Base-by-base conservation (phyloP, 2,888 invertebrate genomes). In the Netelia virgata region DNA sequence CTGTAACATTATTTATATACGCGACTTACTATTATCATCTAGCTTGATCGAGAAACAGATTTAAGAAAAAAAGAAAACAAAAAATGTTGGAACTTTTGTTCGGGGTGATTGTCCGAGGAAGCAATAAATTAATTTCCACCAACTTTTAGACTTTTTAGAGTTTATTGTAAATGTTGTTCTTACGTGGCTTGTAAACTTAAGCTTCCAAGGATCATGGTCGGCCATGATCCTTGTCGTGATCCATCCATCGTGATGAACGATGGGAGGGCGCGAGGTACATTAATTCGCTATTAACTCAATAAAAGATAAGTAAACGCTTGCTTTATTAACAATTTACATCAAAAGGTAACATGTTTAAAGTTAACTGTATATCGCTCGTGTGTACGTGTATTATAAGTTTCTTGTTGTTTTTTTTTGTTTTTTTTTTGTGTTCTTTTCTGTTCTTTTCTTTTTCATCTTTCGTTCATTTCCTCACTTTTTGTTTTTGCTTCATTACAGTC, bases 321-420 rank as follows among this genome's bases (percentile, higher is more conserved):
- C 88, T 90, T 89, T 88, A 89, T 91, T 90, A 91, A 91, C 90
- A 91, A 90, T 92, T 91, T 91, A 92, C 92, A 92, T 91, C 90
- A 91, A 92, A 92, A 91, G 91, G 90, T 92, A 92, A 92, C 92
- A 90, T 90, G 90, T 91, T 91, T 83, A 89, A 92, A 92, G 90
- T 87, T 91, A 91, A 91, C 85, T 88, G 87, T 89, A 87, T 88
- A 88, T 90, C 83, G 85, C 88, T 86, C 82, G 84, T 86, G 85
- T 87, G 64, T 86, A 63, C 87, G 79, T 77, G 64, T 64, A 63
- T 70, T 83, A 68, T 68, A 53, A 72, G 61, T 82, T 75, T 68
- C 63, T 83, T 70, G 43, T 72, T 72, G 59, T 57, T 66, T 59
- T 75, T 81, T 61, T 53, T n/a, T n/a, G n/a, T n/a, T n/a, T n/a